These are phyloP conservation scores for Bombus pyrosoma DNA, from an alignment of 1,140 invertebrate species.

Conservation along the genomic window DNA sequence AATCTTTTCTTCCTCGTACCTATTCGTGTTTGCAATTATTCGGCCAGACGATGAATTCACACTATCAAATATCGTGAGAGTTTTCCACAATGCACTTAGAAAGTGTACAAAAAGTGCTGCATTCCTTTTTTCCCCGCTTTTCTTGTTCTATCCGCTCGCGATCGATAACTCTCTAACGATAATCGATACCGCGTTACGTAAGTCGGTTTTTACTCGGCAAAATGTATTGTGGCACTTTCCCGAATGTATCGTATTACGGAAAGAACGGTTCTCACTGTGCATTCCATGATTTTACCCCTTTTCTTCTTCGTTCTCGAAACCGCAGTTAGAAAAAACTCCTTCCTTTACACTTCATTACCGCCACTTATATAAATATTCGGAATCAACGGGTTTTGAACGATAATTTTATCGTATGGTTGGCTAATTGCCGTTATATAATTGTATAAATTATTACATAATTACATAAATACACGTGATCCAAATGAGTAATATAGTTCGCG, in stretches of 20 bases:
- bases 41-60: neutral
- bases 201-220: constrained; percentile 47
- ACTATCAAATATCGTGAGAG: neutral
- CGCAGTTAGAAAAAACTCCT: neutral
- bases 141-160: neutral
- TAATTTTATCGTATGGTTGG: no score
- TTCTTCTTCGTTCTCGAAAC: neutral
- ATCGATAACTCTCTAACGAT: constrained; percentile 54
- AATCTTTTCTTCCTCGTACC: neutral
- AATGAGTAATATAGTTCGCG: no score
- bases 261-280: constrained; percentile 1
- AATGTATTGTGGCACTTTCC: constrained; percentile 52
- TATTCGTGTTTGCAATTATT: no score
- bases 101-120: neutral
- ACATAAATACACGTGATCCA: no score
- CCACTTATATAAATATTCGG: constrained; percentile 11
- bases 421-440: no score
- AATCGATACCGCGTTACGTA: constrained; percentile 60
- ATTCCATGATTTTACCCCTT: no score
- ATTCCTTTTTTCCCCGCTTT: neutral
- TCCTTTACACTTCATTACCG: neutral
- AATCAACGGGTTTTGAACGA: neutral
- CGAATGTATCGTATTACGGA: constrained; percentile 50
- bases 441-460: no score
- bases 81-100: neutral